Percentiles rank a stretch among this genome's conserved stretches.
Evolutionary conservation across 2,113 vertebrate species (phyloP).

Genomic region (Setophaga kirtlandii): DNA sequence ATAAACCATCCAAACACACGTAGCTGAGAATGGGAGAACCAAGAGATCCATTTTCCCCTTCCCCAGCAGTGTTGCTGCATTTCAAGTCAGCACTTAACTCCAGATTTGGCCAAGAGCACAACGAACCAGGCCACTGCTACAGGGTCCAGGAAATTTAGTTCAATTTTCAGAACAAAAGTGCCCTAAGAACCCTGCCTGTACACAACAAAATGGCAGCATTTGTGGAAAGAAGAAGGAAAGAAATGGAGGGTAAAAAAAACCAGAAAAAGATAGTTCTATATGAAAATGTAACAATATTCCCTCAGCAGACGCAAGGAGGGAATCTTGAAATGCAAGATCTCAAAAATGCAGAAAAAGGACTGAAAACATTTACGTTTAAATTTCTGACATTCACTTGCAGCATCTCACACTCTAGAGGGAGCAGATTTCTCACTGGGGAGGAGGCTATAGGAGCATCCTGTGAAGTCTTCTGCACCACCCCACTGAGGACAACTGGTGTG

Average conservation of each 20-base stretch:
- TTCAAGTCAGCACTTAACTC: not conserved
- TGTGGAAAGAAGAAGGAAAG: not conserved
- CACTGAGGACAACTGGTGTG: not conserved
- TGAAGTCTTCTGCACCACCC: not conserved
- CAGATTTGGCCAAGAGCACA: not conserved
- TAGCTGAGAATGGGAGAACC: not conserved
- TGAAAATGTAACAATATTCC: not conserved
- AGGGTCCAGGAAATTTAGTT: not conserved
- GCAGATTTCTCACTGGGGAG: not conserved
- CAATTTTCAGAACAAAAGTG: not conserved
- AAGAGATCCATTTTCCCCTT: not conserved
- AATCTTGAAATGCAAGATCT: not conserved
- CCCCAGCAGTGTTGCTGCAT: not conserved
- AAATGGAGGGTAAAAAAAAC: not conserved
- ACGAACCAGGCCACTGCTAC: not conserved
- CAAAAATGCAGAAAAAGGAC: not conserved
- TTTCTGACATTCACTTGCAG: not conserved
- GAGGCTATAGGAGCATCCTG: not conserved
- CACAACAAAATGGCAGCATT: not conserved
- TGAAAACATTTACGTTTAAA: not conserved
- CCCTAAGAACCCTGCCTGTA: not conserved
- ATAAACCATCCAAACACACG: accelerated
- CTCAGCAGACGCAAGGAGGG: not conserved
- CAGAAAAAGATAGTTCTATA: not conserved
- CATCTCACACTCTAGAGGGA: not conserved